Base-by-base conservation (phyloP, 2,113 vertebrate genomes). In the Arizona elegans region DNA sequence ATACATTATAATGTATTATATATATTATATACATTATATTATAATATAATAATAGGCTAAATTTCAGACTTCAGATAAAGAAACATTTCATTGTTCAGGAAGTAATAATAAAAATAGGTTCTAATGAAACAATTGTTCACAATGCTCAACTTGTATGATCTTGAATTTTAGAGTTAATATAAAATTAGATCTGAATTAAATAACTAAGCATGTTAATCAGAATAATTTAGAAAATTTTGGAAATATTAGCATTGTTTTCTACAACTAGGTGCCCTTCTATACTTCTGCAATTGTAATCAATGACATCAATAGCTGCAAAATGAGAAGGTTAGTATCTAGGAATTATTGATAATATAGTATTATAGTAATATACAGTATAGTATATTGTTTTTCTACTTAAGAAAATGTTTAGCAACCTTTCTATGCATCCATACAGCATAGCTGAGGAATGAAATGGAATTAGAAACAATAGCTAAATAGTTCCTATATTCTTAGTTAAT, bases 171-270 rank as follows among this genome's bases (percentile, higher is more conserved):
- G 19, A 29, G 85, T 26, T 24, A 21, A 55, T 59, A 93, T 56
- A 93, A 93, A 95, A 95, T 87, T 33, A 43, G 9, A 11, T 65
- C 75, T 75, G 17, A 33, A 75, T 75, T 13, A 91, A 92, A 8
- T 91, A 75, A 55, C 9, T 95, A 92, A 26, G 65, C 33, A 43
- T 92, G 59, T 56, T 23, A 92, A 89, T 88, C 7, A 86, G 56
- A 19, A 65, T 81, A 93, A 91, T 17, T 17, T 92, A n/a, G 53
- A 89, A 94, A 8, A 55, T 50, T 10, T 38, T 93, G 4, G 59
- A 55, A 15, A 93, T 3, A 93, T 94, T 59, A 10, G 52, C 93
- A 94, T 70, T 55, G 54, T 91, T 93, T 21, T 75, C 65, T 33
- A 75, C 13, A 17, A 19, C 13, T 75, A 38, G 70, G 33, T 38